Base-by-base conservation (phyloP, 2,888 invertebrate genomes). In the Caenorhabditis afra region DNA sequence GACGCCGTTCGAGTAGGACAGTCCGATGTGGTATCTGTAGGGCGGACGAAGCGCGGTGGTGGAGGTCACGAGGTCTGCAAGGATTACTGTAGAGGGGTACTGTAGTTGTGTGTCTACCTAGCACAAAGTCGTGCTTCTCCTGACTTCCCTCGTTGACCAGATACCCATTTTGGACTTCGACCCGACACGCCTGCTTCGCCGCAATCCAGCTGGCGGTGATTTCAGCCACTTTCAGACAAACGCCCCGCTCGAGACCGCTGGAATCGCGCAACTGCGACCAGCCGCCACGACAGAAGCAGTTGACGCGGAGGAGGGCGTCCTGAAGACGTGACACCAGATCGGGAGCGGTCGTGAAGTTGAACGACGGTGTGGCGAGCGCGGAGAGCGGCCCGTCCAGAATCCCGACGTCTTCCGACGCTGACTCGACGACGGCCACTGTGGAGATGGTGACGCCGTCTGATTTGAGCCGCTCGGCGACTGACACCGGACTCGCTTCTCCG, bases 251-350 rank as follows among this genome's bases (percentile, higher is more conserved):
- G 7, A 41, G 11, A 11, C 41, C 20, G 5, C 12, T 12, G 12
- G 44, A 18, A 20, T 16, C 16, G 57, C 39, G 23, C 71, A 70
- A 71, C 35, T 76, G 80, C 0, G 7, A n/a, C 80, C 80, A 76
- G 22, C 41, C n/a, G 47, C 29, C 41, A 5, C 65, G 75, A 23
- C 80, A 80, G 67, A 71, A 80, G 37, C 80, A 80, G 62, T 80
- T 80, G n/a, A 35, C 75, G 45, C 67, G 75, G 37, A 57, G 20
- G 16, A 75, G 53, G 0, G 61, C 61, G 3, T 20, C 12, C 20
- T 49, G 49, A 11, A 49, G 70, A 65, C 1, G 14, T 39, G 29
- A 11, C 4, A 29, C 29, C 29, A 29, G 29, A 29, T 29, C 7
- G 4, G 29, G 29, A 29, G 29, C n/a, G n/a, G 29, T 59, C 8